These are phyloP conservation scores for Chymomyza fuscimana DNA, from an alignment of 2,888 invertebrate genomes.

Conservation along the genomic window DNA sequence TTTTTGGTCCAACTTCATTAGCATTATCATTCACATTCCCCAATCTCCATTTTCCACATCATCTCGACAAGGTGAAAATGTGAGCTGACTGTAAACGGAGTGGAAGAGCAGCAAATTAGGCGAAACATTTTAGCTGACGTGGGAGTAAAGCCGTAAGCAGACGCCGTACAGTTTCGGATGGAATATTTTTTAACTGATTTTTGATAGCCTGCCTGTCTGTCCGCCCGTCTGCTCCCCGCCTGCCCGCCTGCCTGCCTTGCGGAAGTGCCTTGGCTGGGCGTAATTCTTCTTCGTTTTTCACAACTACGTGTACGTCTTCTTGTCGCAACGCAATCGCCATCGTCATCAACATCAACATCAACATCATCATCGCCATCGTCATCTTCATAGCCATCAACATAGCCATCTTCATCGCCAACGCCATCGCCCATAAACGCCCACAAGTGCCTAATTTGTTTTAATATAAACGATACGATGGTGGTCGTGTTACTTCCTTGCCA, in stretches of 20 bases:
- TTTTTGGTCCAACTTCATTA: not conserved
- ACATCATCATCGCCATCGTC: not conserved
- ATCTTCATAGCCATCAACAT: conserved; percentile 10
- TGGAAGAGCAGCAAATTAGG: not conserved
- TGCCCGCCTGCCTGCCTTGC: not conserved
- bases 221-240: no score
- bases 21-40: conserved; percentile 2
- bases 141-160: not conserved
- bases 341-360: not conserved
- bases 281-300: not conserved
- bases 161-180: not conserved
- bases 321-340: not conserved
- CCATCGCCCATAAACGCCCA: conserved; percentile 25
- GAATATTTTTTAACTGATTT: conserved; percentile 26
- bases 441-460: conserved; percentile 33
- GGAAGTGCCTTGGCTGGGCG: not conserved
- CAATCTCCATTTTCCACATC: not conserved
- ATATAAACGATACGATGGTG: conserved; percentile 23
- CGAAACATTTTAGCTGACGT: not conserved
- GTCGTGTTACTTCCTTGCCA: conserved; percentile 13
- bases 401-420: not conserved
- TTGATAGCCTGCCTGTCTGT: conserved; percentile 9
- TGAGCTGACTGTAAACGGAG: conserved; percentile 1
- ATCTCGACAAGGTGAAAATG: conserved; percentile 4
- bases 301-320: not conserved